Evolutionary conservation across 2,797 vertebrate species (phyloP).

Genomic region (Artibeus jamaicensis): DNA sequence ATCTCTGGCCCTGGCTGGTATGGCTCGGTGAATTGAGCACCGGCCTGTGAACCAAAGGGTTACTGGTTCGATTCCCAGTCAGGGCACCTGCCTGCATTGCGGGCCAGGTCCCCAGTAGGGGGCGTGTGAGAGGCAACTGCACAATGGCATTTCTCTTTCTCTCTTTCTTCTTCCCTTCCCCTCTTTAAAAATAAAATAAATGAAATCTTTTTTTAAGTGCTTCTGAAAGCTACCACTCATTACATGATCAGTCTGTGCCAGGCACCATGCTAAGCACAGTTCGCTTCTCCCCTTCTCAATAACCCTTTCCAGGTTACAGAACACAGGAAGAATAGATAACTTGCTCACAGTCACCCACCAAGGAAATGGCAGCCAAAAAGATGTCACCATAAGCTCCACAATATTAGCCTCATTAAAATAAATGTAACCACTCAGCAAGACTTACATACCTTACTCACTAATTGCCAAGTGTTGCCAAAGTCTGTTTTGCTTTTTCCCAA

Average conservation of each 20-base stretch:
- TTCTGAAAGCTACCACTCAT: background rate
- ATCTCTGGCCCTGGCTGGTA: background rate
- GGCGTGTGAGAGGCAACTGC: no score
- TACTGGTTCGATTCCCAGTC: no score
- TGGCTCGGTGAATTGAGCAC: no score
- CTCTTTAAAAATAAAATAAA: no score
- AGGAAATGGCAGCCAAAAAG: background rate
- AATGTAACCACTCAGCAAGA: background rate
- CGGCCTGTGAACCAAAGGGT: no score
- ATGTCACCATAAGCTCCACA: background rate
- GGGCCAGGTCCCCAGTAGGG: no score
- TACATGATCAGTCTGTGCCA: background rate
- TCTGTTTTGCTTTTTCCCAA: background rate
- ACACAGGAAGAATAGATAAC: background rate
- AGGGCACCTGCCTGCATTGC: no score
- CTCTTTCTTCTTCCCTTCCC: no score
- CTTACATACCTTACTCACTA: background rate
- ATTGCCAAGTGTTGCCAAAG: background rate
- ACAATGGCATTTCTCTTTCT: no score
- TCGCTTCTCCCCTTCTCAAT: background rate
- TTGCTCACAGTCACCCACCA: background rate
- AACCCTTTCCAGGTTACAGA: background rate
- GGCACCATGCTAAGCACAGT: background rate
- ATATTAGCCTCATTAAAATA: background rate
- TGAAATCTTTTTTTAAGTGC: background rate